Percentiles rank a stretch among this genome's conserved stretches.
Conservation (phyloP, 1,140 invertebrate genomes). For the Drosophila kanapiae region DNA sequence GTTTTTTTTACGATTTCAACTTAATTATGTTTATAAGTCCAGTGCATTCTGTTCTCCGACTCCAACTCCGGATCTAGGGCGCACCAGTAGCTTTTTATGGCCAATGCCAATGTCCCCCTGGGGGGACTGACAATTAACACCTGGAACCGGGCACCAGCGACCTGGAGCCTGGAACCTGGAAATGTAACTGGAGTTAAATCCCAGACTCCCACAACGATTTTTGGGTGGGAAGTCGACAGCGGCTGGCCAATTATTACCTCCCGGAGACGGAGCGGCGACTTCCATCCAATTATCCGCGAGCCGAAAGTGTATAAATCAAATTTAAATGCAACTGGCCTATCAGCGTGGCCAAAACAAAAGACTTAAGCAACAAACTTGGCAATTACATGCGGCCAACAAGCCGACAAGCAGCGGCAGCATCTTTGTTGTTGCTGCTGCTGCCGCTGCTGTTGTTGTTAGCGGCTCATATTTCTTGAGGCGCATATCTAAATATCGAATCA, state of each 20-base stretch:
- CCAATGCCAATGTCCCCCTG: conserved; percentile 20
- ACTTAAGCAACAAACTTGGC: conserved; percentile 84
- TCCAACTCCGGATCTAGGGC: conserved; percentile 53
- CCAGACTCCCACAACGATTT: conserved; percentile 43
- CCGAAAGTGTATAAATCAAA: conserved; percentile 79
- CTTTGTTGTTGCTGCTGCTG: conserved; percentile 62
- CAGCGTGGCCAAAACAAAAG: conserved; percentile 74
- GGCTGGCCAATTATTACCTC: conserved; percentile 29
- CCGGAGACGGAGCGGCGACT: conserved; percentile 61
- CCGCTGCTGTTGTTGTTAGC: conserved; percentile 74
- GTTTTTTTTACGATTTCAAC: conserved; percentile 76
- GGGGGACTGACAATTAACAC: conserved; percentile 56
- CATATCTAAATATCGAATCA: conserved; percentile 83
- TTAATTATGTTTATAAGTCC: conserved; percentile 79
- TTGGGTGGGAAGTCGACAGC: conserved; percentile 22
- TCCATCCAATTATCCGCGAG: conserved; percentile 75
- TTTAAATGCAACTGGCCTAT: conserved; percentile 76
- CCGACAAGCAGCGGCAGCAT: conserved; percentile 58
- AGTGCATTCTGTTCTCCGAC: conserved; percentile 27
- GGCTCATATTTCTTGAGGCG: conserved; percentile 81
- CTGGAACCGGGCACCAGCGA: background rate
- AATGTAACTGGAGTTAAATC: conserved; percentile 1
- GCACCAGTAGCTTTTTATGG: conserved; percentile 53
- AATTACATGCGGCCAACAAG: conserved; percentile 72
- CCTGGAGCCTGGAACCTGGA: background rate